phyloP scores from a whole-genome alignment of 2,888 invertebrate genomes.

The Subacronicta megacephala region DNA sequence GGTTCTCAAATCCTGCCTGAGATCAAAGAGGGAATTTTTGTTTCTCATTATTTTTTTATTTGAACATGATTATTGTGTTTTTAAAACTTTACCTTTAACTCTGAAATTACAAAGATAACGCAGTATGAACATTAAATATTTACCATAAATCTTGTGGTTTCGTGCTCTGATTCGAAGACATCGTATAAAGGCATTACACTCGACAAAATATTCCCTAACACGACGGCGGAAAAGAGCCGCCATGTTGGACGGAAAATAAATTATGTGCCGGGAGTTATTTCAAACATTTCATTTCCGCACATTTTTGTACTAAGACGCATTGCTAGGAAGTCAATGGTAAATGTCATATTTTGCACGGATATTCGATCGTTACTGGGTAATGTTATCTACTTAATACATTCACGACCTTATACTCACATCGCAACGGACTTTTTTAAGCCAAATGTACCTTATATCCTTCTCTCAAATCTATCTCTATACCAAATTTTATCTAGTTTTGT shows the following conservation, averaged over 20 bases:
- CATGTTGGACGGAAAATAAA: constrained; percentile 35
- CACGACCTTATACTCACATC: no score
- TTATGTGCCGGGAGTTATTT: constrained; percentile 40
- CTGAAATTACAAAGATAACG: constrained; percentile 2
- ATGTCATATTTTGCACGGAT: constrained; percentile 11
- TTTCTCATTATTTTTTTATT: no score
- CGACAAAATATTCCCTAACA: constrained; percentile 20
- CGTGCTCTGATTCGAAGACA: constrained; percentile 8
- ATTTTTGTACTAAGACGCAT: constrained; percentile 18
- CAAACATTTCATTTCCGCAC: constrained; percentile 45
- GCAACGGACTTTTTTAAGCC: no score
- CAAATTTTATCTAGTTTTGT: no score
- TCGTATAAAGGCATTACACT: constrained; percentile 17
- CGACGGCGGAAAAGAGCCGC: constrained; percentile 11
- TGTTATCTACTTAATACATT: neutral
- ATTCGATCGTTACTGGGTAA: constrained; percentile 20
- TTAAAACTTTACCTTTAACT: neutral
- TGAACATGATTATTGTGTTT: no score
- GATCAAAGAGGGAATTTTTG: no score
- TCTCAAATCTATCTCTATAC: neutral
- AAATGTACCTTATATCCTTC: no score
- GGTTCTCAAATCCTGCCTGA: no score
- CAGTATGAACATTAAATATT: constrained; percentile 18
- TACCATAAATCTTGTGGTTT: constrained; percentile 7
- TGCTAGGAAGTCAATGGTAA: constrained; percentile 13